Conservation (phyloP, 1,140 invertebrate genomes). For the Microplitis mediator region DNA sequence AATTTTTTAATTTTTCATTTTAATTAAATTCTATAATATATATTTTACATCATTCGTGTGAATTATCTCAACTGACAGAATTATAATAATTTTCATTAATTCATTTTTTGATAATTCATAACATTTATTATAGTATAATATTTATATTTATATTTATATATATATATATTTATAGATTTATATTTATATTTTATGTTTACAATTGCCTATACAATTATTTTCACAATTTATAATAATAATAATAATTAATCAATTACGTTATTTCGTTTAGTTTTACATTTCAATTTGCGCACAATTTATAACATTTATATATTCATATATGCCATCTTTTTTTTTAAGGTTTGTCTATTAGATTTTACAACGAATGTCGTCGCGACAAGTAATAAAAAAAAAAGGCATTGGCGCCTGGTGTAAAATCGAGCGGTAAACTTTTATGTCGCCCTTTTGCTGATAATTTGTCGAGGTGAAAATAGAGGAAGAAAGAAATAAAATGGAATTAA, state of each 20-base stretch:
- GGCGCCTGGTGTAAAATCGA: constrained; percentile 15
- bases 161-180: background rate
- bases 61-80: constrained; percentile 44
- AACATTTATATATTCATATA: background rate
- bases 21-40: constrained; percentile 39
- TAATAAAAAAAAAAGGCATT: constrained; percentile 9
- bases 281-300: background rate
- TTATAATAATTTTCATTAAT: constrained; percentile 52
- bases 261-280: background rate
- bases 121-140: constrained; percentile 44
- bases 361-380: constrained; percentile 6
- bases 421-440: background rate
- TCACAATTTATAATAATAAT: constrained; percentile 8
- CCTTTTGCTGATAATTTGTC: background rate
- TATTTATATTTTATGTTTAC: constrained; percentile 46
- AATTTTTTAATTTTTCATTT: background rate
- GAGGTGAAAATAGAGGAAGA: background rate
- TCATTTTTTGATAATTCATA: constrained; percentile 39
- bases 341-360: background rate
- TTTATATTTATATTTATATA: background rate
- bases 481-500: background rate
- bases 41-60: constrained; percentile 36
- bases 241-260: background rate
- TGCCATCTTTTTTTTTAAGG: background rate
- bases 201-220: constrained; percentile 37